These are phyloP conservation scores for Machimus rusticus DNA, from an alignment of 2,888 invertebrate species.

Conservation along the genomic window DNA sequence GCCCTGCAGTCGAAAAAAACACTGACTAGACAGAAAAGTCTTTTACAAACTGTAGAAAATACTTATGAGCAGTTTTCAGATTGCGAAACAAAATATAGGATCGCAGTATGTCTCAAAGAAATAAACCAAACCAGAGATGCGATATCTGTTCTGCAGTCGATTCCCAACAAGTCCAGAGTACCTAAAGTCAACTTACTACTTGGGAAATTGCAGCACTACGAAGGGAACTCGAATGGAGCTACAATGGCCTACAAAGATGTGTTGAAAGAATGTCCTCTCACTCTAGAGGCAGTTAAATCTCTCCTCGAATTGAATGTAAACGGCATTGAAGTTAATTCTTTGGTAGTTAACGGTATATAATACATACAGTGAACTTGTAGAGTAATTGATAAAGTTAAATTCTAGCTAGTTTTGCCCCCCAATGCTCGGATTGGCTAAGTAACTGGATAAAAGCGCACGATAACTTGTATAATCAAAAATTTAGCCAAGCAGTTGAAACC, in stretches of 20 bases:
- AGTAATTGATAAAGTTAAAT: not conserved
- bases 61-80: constrained; percentile 62
- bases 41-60: constrained; percentile 54
- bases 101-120: constrained; percentile 74
- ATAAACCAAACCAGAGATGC: constrained; percentile 72
- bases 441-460: constrained; percentile 72
- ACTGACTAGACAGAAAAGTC: constrained; percentile 55
- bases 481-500: constrained; percentile 71
- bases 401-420: constrained; percentile 55
- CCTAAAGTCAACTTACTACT: constrained; percentile 80
- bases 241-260: constrained; percentile 82
- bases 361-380: not conserved
- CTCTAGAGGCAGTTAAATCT: constrained; percentile 77
- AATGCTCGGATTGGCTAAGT: constrained; percentile 66
- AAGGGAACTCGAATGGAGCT: constrained; percentile 75
- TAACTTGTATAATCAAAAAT: constrained; percentile 73
- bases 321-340: constrained; percentile 76
- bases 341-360: constrained; percentile 69
- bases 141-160: constrained; percentile 54
- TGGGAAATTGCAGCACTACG: constrained; percentile 74
- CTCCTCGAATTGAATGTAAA: constrained; percentile 75
- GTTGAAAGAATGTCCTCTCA: constrained; percentile 76
- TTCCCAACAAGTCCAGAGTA: constrained; percentile 71
- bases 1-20: constrained; percentile 65
- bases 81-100: constrained; percentile 75